Evolutionary conservation across 2,797 vertebrate species (phyloP).

Genomic region (Eidolon dupreanum): DNA sequence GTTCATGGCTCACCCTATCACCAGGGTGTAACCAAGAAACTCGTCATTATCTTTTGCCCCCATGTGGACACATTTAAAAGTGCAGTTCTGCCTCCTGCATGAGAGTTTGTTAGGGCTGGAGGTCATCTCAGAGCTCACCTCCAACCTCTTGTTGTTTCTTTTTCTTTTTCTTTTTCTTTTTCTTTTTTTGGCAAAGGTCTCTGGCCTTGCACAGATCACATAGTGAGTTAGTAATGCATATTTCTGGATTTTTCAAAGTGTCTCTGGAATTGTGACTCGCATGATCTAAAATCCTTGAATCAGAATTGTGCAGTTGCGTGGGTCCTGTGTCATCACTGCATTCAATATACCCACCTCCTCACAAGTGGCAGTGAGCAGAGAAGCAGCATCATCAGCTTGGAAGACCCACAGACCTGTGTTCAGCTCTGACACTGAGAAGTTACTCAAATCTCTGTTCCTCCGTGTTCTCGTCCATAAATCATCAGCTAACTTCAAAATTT

Average conservation of each 20-base stretch:
- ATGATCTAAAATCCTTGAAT: background rate
- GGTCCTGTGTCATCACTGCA: background rate
- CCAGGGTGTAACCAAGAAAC: background rate
- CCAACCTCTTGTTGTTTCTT: background rate
- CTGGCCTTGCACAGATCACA: background rate
- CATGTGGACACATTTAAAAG: background rate
- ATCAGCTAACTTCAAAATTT: background rate
- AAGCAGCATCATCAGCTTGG: background rate
- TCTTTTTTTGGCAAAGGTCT: background rate
- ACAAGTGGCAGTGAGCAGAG: background rate
- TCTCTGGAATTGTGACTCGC: background rate
- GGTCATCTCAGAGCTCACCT: background rate
- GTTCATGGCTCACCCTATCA: background rate
- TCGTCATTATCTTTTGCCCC: background rate
- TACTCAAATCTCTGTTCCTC: background rate
- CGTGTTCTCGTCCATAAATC: background rate
- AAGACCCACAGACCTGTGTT: background rate
- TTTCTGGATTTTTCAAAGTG: background rate
- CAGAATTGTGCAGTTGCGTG: background rate
- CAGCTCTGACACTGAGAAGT: background rate
- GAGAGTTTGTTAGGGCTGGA: background rate
- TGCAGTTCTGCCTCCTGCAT: background rate
- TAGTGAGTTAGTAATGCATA: background rate
- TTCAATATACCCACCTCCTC: background rate
- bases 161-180: too few relatives aligned